Conservation (phyloP, 2,888 invertebrate species). For the Platycheirus albimanus region DNA sequence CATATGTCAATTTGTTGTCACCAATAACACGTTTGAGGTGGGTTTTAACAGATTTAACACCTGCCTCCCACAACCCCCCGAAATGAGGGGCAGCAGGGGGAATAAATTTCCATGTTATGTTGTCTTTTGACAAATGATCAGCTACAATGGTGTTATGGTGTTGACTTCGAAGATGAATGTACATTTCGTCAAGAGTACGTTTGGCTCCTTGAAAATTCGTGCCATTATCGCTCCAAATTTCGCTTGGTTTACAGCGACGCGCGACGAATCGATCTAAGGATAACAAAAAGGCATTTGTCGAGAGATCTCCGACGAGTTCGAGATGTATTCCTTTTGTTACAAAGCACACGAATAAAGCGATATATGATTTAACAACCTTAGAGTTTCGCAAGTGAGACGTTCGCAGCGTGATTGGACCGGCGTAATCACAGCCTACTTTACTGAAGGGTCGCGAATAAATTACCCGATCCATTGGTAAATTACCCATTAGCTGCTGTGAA, state of each 20-base stretch:
- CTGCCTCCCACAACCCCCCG: constrained; percentile 1
- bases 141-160: constrained; percentile 19
- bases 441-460: constrained; percentile 11
- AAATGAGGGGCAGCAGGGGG: constrained; percentile 7
- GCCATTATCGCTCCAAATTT: constrained; percentile 9
- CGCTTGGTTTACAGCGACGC: constrained; percentile 16
- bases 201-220: neutral
- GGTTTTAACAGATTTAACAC: neutral
- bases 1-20: no score
- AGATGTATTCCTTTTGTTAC: neutral
- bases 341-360: neutral
- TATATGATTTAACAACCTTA: neutral
- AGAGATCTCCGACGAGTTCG: neutral
- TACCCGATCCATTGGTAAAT: neutral
- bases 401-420: neutral
- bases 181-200: constrained; percentile 11
- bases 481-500: constrained; percentile 26
- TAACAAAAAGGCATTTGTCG: neutral
- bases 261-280: constrained; percentile 21
- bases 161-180: neutral
- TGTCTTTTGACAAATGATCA: constrained; percentile 5
- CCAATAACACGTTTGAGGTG: no score
- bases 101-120: neutral
- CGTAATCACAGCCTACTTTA: constrained; percentile 9
- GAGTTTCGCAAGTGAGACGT: neutral